These are phyloP conservation scores for Coenonympha glycerion DNA, from an alignment of 2,888 invertebrate species.

Conservation along the genomic window DNA sequence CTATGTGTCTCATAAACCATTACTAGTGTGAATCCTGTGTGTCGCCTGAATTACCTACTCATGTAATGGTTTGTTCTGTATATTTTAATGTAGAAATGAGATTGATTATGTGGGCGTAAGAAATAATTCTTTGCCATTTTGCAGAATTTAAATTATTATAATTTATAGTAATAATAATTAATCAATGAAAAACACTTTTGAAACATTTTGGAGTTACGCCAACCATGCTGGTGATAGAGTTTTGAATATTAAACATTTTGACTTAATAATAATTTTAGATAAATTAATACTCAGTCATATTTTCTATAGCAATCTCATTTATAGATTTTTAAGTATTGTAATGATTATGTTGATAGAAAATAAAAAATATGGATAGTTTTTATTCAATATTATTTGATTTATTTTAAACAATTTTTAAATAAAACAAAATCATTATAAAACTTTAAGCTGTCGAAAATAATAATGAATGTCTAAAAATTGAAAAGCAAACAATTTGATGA, in stretches of 20 bases:
- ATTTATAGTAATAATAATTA: too few species aligned
- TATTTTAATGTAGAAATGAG: background rate
- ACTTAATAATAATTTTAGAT: too few species aligned
- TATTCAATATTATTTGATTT: background rate
- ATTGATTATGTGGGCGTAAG: background rate
- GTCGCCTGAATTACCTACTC: conserved; percentile 9
- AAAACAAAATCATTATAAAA: conserved; percentile 10
- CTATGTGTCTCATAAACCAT: conserved; percentile 17
- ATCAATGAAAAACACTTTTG: too few species aligned
- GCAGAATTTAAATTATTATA: too few species aligned
- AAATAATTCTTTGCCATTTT: too few species aligned
- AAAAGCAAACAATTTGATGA: conserved; percentile 7
- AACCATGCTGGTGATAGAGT: too few species aligned
- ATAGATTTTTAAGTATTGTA: conserved; percentile 1
- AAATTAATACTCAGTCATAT: too few species aligned
- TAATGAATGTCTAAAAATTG: background rate
- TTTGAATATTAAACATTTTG: too few species aligned
- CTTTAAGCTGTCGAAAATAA: background rate
- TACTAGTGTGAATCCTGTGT: conserved; percentile 10
- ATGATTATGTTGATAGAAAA: conserved; percentile 9
- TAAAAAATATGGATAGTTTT: too few species aligned
- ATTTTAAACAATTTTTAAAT: background rate
- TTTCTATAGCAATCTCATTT: conserved; percentile 12
- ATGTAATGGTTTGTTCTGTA: conserved; percentile 3
- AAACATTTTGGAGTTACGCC: too few species aligned